Evolutionary conservation across 1,140 invertebrate genomes (phyloP), one percentile per base, ranked within the genome.

Genomic region (Penaeus vannamei): DNA sequence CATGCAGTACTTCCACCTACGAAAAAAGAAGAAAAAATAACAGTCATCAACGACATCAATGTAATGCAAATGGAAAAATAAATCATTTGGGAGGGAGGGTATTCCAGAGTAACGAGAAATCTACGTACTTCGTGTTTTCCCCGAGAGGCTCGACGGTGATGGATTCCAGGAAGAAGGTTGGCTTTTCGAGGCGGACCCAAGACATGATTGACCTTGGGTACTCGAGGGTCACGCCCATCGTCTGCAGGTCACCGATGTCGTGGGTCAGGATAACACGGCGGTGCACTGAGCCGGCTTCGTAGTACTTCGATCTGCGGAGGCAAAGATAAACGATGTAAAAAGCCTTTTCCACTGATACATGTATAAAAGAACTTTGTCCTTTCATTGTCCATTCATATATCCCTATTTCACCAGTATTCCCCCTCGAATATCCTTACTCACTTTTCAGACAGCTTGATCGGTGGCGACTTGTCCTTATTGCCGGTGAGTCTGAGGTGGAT

Each of bases 241-340:
- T 83, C 83, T 84, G 8, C 7, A 91, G 79, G 26, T 89, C 76
- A 26, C 91, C 91, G 1, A 91, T 36, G 72, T 91, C 89, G 23
- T 64, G n/a, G 7, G 89, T 87, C 32, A 91, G 29, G 26, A 91
- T 66, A 23, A 91, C 91, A 22, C 82, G 72, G 22, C 87, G 83
- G 61, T 91, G 87, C 5, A 84, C 59, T 1, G 86, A 84, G 14
- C 87, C 91, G 7, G 76, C 86, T 84, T 87, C 86, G 79, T 91
- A 90, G 84, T 88, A 91, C 7, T 59, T 72, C 2, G 89, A 90
- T 29, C 91, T 91, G 86, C 42, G 19, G n/a, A 46, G 36, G 46
- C 1, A 69, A 19, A 60, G 5, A 83, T 59, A 23, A 61, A 36
- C 46, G 42, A 36, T 29, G 19, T 26, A 14, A 84, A 62, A 20